Base-by-base conservation (phyloP, 2,888 invertebrate species). In the Callyntrura guangdongensis region DNA sequence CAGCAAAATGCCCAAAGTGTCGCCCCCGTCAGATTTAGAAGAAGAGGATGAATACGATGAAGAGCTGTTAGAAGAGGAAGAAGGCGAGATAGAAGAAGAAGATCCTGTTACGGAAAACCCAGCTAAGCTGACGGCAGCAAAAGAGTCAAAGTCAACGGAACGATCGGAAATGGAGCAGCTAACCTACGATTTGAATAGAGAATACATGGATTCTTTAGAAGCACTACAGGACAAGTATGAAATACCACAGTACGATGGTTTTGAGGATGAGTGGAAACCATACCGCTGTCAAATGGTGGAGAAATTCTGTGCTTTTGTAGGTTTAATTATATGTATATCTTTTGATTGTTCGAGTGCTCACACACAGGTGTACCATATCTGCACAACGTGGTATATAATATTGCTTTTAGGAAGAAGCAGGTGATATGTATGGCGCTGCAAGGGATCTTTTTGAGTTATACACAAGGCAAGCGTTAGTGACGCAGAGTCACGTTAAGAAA, bases 21-120 rank as follows among this genome's bases (percentile, higher is more conserved):
- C 53, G 1, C 53, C 22, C n/a, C 79, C 79, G 25, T 22, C 49
- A 20, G 86, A 74, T 17, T 56, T 61, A 45, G 77, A 74, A 45
- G 86, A 86, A 36, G 86, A 86, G 25, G 86, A 86, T n/a, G 86
- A 86, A 17, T 79, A 49, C 36, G 86, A 86, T n/a, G 86, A 86
- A 77, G 86, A 86, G 27, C 77, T 84, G 27, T 9, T 81, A 1
- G 49, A 49, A 20, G 77, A 77, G 69, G 27, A 69, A 25, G 83
- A n/a, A 45, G 83, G 45, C 17, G 22, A 12, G 45, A 61, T 61
- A 14, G 79, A n/a, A 25, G 67, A 67, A 67, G 67, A 67, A 8
- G 22, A 22, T 25, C 25, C 67, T 36, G 36, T 36, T 36, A 36
- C 36, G 2, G 36, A 36, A 79, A 5, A 20, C 14, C 25, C 25